These are phyloP conservation scores for Eulemur rufifrons DNA, from an alignment of 2,113 vertebrate genomes.

Conservation along the genomic window DNA sequence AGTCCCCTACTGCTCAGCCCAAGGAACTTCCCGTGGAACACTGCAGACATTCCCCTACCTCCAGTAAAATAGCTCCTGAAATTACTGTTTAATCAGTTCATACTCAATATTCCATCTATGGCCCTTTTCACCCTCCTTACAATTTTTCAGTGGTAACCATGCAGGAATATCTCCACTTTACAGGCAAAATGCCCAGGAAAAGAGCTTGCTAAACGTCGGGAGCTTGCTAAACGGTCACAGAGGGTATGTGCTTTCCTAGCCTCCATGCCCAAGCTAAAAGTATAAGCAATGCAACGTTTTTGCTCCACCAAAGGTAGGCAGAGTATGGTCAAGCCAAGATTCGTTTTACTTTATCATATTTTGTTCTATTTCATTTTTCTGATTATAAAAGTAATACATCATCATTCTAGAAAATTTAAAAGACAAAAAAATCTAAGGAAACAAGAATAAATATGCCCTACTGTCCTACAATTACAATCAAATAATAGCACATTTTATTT, in stretches of 20 bases:
- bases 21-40: background rate
- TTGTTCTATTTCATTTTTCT: constrained; percentile 14
- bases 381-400: constrained; percentile 11
- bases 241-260: background rate
- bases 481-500: background rate
- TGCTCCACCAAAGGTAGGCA: background rate
- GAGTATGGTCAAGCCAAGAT: background rate
- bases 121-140: background rate
- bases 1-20: background rate
- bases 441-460: background rate
- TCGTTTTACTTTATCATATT: background rate
- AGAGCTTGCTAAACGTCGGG: background rate
- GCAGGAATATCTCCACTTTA: background rate
- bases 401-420: background rate
- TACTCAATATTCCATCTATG: background rate
- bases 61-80: background rate
- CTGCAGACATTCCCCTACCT: background rate
- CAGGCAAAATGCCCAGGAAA: background rate
- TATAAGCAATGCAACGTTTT: background rate
- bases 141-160: background rate
- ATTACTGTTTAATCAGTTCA: background rate
- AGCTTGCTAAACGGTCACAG: background rate
- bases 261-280: background rate
- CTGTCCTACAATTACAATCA: background rate
- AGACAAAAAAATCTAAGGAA: constrained; percentile 3